Evolutionary conservation across 1,140 invertebrate genomes (phyloP).

Genomic region (Uloborus diversus): DNA sequence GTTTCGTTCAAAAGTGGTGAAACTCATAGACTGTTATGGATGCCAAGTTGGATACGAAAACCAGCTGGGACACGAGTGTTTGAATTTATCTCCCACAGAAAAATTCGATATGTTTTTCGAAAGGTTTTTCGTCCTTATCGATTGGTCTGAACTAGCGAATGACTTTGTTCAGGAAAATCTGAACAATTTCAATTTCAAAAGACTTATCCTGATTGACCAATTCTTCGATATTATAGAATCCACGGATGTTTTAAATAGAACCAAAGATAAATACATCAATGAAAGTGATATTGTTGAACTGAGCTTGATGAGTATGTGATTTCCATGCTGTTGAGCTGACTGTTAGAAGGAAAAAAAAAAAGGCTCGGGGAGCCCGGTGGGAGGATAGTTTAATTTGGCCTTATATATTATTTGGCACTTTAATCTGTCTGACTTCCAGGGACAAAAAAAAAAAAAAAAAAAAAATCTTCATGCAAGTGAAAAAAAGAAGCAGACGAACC

Average conservation of each 20-base stretch:
- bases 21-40: neutral
- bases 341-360: too few species aligned
- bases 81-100: neutral
- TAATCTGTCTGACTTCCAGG: too few species aligned
- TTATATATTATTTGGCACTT: too few species aligned
- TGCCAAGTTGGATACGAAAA: neutral
- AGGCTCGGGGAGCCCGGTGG: too few species aligned
- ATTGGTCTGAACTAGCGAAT: neutral
- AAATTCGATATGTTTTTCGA: neutral
- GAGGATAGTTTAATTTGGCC: too few species aligned
- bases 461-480: too few species aligned
- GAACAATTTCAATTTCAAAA: neutral
- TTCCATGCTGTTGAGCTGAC: too few species aligned
- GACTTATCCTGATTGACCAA: neutral
- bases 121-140: neutral
- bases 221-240: neutral
- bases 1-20: too few species aligned
- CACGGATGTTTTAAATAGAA: neutral
- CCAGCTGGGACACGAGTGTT: neutral
- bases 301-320: too few species aligned
- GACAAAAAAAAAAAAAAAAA: too few species aligned
- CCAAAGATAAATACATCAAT: neutral
- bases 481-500: too few species aligned
- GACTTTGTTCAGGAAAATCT: neutral
- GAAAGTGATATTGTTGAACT: too few species aligned